Percentiles rank a stretch among this genome's conserved stretches.
phyloP scores from a whole-genome alignment of 30 jellyfish, hydroid and myxozoan species.

The Clytia hemisphaerica region DNA sequence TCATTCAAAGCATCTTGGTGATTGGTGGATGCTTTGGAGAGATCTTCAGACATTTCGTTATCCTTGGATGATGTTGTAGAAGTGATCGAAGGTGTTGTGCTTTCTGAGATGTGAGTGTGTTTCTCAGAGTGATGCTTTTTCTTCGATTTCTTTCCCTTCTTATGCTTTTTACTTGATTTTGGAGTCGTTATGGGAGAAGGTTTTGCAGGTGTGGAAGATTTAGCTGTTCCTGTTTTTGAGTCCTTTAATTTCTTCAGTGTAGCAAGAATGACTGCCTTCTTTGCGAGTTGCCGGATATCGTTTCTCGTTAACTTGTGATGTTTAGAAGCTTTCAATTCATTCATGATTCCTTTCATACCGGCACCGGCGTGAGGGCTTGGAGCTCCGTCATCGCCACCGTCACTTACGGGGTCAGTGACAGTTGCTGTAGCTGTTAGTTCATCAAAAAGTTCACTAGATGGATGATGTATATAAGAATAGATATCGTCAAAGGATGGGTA shows the following conservation, averaged over 20 bases:
- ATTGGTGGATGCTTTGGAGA: too few species aligned
- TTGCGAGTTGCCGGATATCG: slow-evolving; percentile 83
- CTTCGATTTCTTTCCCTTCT: not conserved
- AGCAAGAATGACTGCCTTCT: slow-evolving; percentile 74
- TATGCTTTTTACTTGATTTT: not conserved
- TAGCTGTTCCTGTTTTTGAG: not conserved
- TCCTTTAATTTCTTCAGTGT: slow-evolving; percentile 33
- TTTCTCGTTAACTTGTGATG: slow-evolving; percentile 86
- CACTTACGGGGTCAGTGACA: not conserved
- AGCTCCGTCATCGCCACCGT: not conserved
- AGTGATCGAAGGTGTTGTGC: not conserved
- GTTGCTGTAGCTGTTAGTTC: slow-evolving; percentile 33
- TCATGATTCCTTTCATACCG: slow-evolving; percentile 63
- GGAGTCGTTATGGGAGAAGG: slow-evolving; percentile 2
- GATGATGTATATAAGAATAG: too few species aligned
- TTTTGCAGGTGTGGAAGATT: slow-evolving; percentile 2
- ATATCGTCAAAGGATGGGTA: too few species aligned
- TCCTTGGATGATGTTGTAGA: slow-evolving; percentile 38
- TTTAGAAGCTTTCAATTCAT: slow-evolving; percentile 64
- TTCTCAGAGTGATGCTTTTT: not conserved
- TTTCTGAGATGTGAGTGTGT: not conserved
- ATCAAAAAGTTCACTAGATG: slow-evolving; percentile 12
- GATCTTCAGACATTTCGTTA: slow-evolving; percentile 71
- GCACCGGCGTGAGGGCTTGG: not conserved
- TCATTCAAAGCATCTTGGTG: too few species aligned